Evolutionary conservation across 2,888 invertebrate species (phyloP).

Genomic region (Encarsia formosa): DNA sequence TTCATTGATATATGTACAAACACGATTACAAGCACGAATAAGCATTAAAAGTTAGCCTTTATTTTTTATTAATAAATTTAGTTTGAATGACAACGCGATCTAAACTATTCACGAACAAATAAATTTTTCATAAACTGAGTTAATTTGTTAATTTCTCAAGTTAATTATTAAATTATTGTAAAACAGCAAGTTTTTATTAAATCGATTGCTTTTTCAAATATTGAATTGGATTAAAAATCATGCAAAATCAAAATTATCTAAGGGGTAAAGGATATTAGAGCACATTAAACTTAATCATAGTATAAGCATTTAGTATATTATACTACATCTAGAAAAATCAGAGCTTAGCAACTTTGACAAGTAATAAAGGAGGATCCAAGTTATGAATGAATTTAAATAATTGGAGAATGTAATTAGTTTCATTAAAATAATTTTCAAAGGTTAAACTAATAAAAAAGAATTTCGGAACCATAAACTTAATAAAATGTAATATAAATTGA

Average conservation of each 20-base stretch:
- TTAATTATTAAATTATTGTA: too few species aligned
- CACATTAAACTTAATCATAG: constrained; percentile 7
- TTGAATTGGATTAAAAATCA: background rate
- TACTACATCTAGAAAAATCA: constrained; percentile 23
- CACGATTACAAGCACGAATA: too few species aligned
- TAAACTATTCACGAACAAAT: too few species aligned
- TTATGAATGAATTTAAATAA: constrained; percentile 30
- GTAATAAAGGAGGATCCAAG: constrained; percentile 50
- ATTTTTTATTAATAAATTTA: too few species aligned
- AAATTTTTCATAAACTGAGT: too few species aligned
- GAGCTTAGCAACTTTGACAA: constrained; percentile 50
- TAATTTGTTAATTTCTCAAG: too few species aligned
- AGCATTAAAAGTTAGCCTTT: too few species aligned
- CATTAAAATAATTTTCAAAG: constrained; percentile 11
- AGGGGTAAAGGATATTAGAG: constrained; percentile 3
- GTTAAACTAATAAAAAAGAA: constrained; percentile 1
- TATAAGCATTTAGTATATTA: constrained; percentile 15
- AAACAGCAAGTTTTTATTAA: too few species aligned
- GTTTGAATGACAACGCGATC: too few species aligned
- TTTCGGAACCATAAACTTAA: background rate
- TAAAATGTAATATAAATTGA: constrained; percentile 16
- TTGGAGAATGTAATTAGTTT: constrained; percentile 29
- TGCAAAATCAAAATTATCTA: constrained; percentile 7
- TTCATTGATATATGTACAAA: too few species aligned
- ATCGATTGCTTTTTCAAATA: background rate